A percentile compares a stretch with the other conserved stretches of the same genome.
phyloP scores from a whole-genome alignment of 2,797 vertebrate species.

The Phataginus tetradactyla region DNA sequence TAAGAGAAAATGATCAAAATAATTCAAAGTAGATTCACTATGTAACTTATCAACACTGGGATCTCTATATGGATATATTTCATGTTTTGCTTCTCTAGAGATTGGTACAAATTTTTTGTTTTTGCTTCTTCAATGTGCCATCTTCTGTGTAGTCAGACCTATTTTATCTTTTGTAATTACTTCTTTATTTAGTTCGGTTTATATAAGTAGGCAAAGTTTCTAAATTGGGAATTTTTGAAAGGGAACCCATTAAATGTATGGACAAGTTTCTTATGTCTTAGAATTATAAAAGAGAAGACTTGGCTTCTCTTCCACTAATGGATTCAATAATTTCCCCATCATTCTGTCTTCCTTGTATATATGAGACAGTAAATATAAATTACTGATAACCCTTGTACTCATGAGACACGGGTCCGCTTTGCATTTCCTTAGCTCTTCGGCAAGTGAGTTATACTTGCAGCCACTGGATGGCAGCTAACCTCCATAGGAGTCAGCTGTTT shows the following conservation, averaged over 20 bases:
- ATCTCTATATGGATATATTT: not conserved
- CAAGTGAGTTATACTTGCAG: not conserved
- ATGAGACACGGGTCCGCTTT: fast-evolving
- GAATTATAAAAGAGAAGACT: not conserved
- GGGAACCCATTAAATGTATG: not conserved
- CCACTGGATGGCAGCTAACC: conserved; percentile 83
- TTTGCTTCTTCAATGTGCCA: not conserved
- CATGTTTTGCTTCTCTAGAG: not conserved
- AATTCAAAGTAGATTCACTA: not conserved
- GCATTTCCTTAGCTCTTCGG: not conserved
- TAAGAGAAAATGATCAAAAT: not conserved
- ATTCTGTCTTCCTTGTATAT: not conserved
- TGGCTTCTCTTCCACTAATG: not conserved
- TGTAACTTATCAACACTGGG: not conserved
- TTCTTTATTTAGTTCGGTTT: conserved; percentile 33
- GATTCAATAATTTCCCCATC: not conserved
- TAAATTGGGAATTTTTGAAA: conserved; percentile 11
- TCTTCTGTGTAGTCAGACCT: not conserved
- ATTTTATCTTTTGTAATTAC: not conserved
- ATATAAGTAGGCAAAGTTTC: not conserved
- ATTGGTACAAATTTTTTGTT: not conserved
- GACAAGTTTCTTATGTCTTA: not conserved
- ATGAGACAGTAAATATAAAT: not conserved
- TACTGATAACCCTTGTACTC: not conserved
- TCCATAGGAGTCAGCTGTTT: not conserved